Percentiles rank a stretch among this genome's conserved stretches.
Conservation (phyloP, 2,797 vertebrate genomes). For the Brotula barbata region DNA sequence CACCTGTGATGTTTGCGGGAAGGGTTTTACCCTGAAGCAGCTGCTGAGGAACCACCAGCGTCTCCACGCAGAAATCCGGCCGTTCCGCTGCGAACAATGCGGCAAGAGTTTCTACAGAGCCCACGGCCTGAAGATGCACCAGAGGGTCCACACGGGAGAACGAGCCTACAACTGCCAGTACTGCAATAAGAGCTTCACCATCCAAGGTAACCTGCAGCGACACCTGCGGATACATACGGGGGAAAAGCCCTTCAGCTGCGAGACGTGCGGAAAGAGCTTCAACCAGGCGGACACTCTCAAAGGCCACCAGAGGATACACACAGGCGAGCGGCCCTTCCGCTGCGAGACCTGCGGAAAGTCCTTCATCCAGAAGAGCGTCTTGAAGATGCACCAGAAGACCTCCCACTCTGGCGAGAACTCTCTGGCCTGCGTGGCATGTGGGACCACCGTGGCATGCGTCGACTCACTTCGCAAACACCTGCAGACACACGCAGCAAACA, state of each 20-base stretch:
- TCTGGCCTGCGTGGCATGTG: slow-evolving; percentile 68
- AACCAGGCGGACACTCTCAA: slow-evolving; percentile 82
- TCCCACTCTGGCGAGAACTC: slow-evolving; percentile 50
- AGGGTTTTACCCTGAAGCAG: slow-evolving; percentile 71
- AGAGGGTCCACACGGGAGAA: slow-evolving; percentile 78
- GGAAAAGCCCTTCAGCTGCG: slow-evolving; percentile 82
- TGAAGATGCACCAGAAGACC: slow-evolving; percentile 78
- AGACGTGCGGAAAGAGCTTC: slow-evolving; percentile 81
- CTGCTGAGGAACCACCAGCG: slow-evolving; percentile 75
- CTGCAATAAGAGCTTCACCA: slow-evolving; percentile 81
- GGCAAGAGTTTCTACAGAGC: slow-evolving; percentile 79
- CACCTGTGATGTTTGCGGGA: slow-evolving; percentile 72
- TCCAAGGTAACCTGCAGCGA: slow-evolving; percentile 79
- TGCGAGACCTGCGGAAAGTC: slow-evolving; percentile 79
- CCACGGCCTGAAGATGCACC: slow-evolving; percentile 78
- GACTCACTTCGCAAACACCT: slow-evolving; percentile 67
- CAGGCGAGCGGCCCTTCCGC: slow-evolving; percentile 79
- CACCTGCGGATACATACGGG: slow-evolving; percentile 86
- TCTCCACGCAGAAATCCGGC: slow-evolving; percentile 74
- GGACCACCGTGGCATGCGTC: slow-evolving; percentile 48
- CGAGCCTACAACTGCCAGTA: slow-evolving; percentile 75
- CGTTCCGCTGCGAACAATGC: slow-evolving; percentile 78
- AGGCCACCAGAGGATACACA: slow-evolving; percentile 80
- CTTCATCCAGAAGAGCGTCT: slow-evolving; percentile 77
- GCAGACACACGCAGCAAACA: slow-evolving; percentile 44